These are phyloP conservation scores for Aplysina aerophoba DNA, from an alignment of 37 sponge, comb jelly and placozoan genomes.

Conservation along the genomic window DNA sequence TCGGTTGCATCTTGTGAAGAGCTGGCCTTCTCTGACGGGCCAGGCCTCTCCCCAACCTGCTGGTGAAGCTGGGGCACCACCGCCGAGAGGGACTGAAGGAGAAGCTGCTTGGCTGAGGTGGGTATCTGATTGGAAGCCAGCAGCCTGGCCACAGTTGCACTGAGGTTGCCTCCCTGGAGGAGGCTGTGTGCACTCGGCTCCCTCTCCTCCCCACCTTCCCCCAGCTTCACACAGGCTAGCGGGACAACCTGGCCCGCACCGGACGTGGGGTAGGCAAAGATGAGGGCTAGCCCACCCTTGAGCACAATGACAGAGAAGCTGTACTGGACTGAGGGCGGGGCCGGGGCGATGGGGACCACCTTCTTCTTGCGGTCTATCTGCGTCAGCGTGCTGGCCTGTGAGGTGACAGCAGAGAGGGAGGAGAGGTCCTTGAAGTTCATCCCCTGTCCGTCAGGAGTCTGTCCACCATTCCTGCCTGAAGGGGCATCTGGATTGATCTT, in stretches of 20 bases:
- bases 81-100: background rate
- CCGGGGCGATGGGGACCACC: constrained; percentile 15
- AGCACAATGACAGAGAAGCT: constrained; percentile 10
- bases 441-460: background rate
- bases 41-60: too few species aligned
- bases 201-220: too few species aligned
- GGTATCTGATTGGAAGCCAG: background rate
- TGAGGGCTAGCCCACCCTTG: background rate
- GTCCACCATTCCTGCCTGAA: too few species aligned
- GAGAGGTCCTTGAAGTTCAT: background rate
- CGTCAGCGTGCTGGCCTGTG: too few species aligned
- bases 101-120: background rate
- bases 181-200: too few species aligned
- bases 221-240: background rate
- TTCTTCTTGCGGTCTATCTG: background rate
- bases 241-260: background rate
- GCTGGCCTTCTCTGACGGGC: too few species aligned
- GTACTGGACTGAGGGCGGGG: background rate
- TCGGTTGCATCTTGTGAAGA: too few species aligned
- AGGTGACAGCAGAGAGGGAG: background rate
- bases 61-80: background rate
- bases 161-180: too few species aligned
- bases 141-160: too few species aligned
- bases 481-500: background rate
- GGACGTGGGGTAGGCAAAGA: background rate